Evolutionary conservation across 1,140 invertebrate species (phyloP).

Genomic region (Cryptotermes secundus): DNA sequence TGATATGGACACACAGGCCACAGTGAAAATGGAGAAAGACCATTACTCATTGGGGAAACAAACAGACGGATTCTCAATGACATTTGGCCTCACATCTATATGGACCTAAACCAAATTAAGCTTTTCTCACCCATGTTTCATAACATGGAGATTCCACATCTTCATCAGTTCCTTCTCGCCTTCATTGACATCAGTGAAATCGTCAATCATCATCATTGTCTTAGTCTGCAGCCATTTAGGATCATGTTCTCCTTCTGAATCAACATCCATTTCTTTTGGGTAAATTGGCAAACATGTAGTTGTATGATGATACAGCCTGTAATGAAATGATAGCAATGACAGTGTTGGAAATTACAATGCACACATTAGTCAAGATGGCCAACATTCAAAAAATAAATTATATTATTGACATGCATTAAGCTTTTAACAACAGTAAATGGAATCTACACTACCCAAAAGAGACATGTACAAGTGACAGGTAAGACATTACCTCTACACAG

Average conservation of each 20-base stretch:
- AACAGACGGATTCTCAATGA: no score
- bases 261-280: constrained; percentile 90
- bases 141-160: constrained; percentile 97
- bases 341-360: no score
- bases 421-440: no score
- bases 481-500: no score
- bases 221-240: constrained; percentile 92
- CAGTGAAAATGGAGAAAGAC: no score
- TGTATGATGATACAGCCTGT: constrained; percentile 90
- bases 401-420: no score
- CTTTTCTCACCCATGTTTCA: constrained; percentile 71
- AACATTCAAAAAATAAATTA: no score
- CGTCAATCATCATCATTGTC: constrained; percentile 97
- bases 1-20: no score
- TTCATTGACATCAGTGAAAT: constrained; percentile 98
- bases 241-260: constrained; percentile 93
- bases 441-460: no score
- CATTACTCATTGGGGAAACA: no score
- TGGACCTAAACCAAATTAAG: background rate
- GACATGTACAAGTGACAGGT: no score
- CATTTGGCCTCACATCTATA: background rate
- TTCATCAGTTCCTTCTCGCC: constrained; percentile 99
- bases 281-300: constrained; percentile 89
- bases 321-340: constrained; percentile 22
- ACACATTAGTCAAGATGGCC: no score